phyloP scores from a whole-genome alignment of 2,888 invertebrate genomes.

The Pediacus dermestoides region DNA sequence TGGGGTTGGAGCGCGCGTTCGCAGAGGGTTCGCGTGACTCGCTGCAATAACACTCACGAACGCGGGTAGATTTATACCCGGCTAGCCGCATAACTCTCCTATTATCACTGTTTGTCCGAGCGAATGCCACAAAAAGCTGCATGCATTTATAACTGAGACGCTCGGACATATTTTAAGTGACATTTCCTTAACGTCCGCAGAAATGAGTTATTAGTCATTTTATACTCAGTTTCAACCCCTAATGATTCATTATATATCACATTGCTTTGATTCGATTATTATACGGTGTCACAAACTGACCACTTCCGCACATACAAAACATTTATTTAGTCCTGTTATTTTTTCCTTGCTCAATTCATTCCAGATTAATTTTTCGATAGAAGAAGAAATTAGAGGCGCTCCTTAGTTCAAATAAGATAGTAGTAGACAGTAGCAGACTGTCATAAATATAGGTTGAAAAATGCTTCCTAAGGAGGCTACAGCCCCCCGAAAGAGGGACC shows the following conservation, averaged over 20 bases:
- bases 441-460: too few species aligned
- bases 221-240: constrained; percentile 4
- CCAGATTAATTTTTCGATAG: too few species aligned
- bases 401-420: too few species aligned
- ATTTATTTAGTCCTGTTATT: too few species aligned
- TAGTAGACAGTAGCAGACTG: too few species aligned
- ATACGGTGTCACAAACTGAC: constrained; percentile 4
- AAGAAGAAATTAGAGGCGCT: too few species aligned
- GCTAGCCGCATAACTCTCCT: constrained; percentile 44
- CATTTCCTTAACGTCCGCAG: constrained; percentile 15
- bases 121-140: constrained; percentile 42
- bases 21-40: constrained; percentile 39
- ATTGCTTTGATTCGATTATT: constrained; percentile 9
- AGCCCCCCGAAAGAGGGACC: too few species aligned
- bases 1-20: constrained; percentile 9
- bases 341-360: too few species aligned
- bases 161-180: constrained; percentile 27
- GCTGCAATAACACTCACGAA: constrained; percentile 44
- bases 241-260: constrained; percentile 10
- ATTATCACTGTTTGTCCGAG: constrained; percentile 48
- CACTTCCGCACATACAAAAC: too few species aligned
- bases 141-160: constrained; percentile 30
- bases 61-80: constrained; percentile 44
- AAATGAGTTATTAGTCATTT: constrained; percentile 15
- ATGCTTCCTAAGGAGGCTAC: too few species aligned